Evolutionary conservation across 1,140 invertebrate species (phyloP), one percentile per base, ranked within the genome.

Genomic region (Lepidurus apus): DNA sequence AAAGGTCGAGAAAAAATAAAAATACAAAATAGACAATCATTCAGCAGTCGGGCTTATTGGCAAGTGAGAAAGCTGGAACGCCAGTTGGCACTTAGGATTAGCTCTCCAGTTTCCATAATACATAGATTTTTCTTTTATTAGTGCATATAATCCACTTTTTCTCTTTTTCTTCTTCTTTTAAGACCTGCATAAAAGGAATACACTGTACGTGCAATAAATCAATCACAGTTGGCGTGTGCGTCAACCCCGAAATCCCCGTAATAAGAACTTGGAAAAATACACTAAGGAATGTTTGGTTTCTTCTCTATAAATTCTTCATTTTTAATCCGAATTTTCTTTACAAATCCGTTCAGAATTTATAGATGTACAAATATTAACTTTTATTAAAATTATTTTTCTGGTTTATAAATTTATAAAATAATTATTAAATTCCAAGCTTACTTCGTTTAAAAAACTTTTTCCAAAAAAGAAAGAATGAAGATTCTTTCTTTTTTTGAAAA

Each of bases 1-100:
- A 65, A 21, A 9, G 53, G 13, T 34, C 34, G 34, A 34, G 34
- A 34, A 34, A 34, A 34, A 34, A 26, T 4, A 34, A 34, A 34
- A 34, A 47, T 2, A 65, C 21, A 65, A 65, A 65, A 21, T n/a
- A 17, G 17, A 65, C 1, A 9, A 21, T 9, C 53, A 21, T n/a
- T 65, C 17, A n/a, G 53, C n/a, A 9, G n/a, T 13, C 21, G 4
- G 53, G 21, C 53, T 65, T 65, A 65, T 65, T 65, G 53, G 53
- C 53, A 65, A 65, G 53, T 65, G 21, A 65, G 53, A 65, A 65
- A 21, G 53, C 17, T 21, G 17, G 53, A 65, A 65, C 53, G 17
- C 17, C 53, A 65, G 53, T 65, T 65, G 53, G 53, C 53, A 65
- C 53, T 65, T 65, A 65, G 53, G 53, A 65, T 65, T 65, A 65